Base-by-base conservation (phyloP, 2,113 vertebrate genomes). In the Hyperopisus bebe region DNA sequence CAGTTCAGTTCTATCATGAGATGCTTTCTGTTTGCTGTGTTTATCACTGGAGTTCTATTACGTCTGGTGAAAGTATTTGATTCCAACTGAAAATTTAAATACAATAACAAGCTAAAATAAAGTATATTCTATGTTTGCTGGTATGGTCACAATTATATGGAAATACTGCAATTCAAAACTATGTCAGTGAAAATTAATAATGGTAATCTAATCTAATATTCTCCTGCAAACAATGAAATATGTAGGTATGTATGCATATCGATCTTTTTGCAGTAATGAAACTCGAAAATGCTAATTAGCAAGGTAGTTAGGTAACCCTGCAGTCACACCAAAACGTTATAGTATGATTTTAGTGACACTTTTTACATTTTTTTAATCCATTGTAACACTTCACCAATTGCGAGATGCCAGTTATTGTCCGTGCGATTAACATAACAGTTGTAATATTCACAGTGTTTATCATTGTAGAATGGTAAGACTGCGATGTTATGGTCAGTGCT, bases 1-100 rank as follows among this genome's bases (percentile, higher is more conserved):
- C 74, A 42, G 70, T 39, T 39, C 2, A 0, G 31, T 42, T 42
- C 39, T 42, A 39, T 19, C 74, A 19, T 35, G 9, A 10, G 7
- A 3, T 27, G n/a, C 62, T 66, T 27, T 27, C 58, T 62, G 74
- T 35, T 42, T 42, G 46, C 87, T 93, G 90, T 90, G 91, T 91
- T 74, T 17, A 35, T 74, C 27, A 77, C 31, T 39, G 1, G 27
- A 39, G 74, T 42, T 93, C 88, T 90, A 91, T 39, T 48, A 39
- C 3, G 80, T 88, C 83, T 48, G 8, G 66, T 4, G 70, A 35
- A 39, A 42, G 15, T 6, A 80, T 80, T 80, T 80, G 35, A 87
- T 87, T 39, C 31, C 50, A 8, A 21, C 15, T 19, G 11, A 50
- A 31, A 55, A 53, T 9, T 31, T 3, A 42, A 6, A 39, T 50